Conservation (phyloP, 2,797 vertebrate genomes). For the Fringilla coelebs region DNA sequence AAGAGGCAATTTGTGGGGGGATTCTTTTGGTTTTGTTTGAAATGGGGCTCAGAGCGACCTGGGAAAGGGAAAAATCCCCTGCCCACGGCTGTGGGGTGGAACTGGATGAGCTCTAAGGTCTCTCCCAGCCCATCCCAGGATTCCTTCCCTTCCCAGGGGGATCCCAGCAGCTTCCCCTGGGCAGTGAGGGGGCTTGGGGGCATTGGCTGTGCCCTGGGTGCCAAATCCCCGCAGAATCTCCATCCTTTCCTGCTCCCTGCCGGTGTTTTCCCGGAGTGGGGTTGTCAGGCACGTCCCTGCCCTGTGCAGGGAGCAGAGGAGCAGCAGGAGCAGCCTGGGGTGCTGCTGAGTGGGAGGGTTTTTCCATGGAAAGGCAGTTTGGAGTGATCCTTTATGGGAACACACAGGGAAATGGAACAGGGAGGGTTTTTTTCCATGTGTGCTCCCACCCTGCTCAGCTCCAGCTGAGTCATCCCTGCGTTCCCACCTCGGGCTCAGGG, state of each 20-base stretch:
- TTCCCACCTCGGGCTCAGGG: neutral
- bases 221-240: rapidly evolving
- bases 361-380: neutral
- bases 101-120: rapidly evolving
- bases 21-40: neutral
- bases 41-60: neutral
- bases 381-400: neutral
- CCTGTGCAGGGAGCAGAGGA: rapidly evolving
- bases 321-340: neutral
- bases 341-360: neutral
- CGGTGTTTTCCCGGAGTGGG: rapidly evolving
- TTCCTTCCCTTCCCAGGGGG: neutral
- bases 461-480: constrained; percentile 20
- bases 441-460: neutral
- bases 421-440: neutral
- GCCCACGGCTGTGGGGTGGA: rapidly evolving
- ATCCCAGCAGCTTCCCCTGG: neutral
- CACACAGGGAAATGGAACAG: neutral
- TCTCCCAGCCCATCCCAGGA: neutral
- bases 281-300: rapidly evolving
- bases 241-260: rapidly evolving
- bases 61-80: neutral
- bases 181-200: rapidly evolving
- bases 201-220: neutral
- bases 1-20: neutral